These are phyloP conservation scores for Drosophila falleni DNA, from an alignment of 2,888 invertebrate genomes.

Conservation along the genomic window DNA sequence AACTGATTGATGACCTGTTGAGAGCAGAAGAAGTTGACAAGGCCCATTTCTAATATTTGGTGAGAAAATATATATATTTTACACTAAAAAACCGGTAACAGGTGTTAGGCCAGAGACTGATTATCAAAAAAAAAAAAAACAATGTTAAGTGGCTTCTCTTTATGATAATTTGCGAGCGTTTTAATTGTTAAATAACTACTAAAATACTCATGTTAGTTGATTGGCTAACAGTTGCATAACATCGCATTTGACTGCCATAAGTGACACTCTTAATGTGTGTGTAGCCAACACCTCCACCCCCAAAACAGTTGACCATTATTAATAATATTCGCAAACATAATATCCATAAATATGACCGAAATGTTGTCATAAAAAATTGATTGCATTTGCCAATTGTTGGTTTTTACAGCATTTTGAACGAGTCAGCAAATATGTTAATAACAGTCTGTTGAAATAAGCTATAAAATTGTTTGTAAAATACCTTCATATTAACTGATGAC, in stretches of 20 bases:
- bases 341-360: not conserved
- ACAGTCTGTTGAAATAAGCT: slow-evolving; percentile 5
- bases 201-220: slow-evolving; percentile 2
- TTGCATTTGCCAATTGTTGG: slow-evolving; percentile 8
- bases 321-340: not conserved
- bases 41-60: not conserved
- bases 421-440: slow-evolving; percentile 4
- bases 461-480: not conserved
- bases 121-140: slow-evolving; percentile 17
- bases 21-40: not conserved
- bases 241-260: slow-evolving; percentile 1
- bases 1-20: slow-evolving; percentile 20
- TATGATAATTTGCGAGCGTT: slow-evolving; percentile 22
- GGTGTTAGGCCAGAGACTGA: slow-evolving; percentile 2
- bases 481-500: not conserved
- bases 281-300: not conserved
- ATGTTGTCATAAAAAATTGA: slow-evolving; percentile 9
- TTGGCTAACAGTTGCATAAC: not conserved
- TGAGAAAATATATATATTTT: slow-evolving; percentile 26
- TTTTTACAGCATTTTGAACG: slow-evolving; percentile 3
- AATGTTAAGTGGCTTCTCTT: slow-evolving; percentile 8
- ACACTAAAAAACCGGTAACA: not conserved
- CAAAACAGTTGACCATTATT: slow-evolving; percentile 1
- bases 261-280: not conserved
- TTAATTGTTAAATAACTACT: slow-evolving; percentile 11